Evolutionary conservation across 2,888 invertebrate genomes (phyloP).

Genomic region (Himalopsyche tibetana): DNA sequence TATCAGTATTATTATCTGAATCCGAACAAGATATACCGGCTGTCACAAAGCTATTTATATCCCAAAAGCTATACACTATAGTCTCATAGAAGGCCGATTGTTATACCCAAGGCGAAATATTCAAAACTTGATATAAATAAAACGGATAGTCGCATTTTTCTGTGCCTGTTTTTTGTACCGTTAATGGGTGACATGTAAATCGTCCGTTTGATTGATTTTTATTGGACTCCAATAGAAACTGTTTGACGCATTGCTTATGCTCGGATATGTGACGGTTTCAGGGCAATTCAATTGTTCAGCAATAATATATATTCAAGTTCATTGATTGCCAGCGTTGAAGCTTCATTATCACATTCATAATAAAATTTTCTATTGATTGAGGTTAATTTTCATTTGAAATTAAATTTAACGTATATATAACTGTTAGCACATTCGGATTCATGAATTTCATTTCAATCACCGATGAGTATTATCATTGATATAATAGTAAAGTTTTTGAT

Average conservation of each 20-base stretch:
- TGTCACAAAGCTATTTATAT: constrained; percentile 21
- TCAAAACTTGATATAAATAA: not conserved
- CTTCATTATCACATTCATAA: too few relatives aligned
- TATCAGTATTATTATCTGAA: too few relatives aligned
- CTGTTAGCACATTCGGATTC: too few relatives aligned
- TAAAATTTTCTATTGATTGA: too few relatives aligned
- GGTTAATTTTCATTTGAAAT: too few relatives aligned
- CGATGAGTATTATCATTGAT: too few relatives aligned
- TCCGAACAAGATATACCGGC: not conserved
- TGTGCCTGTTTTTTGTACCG: constrained; percentile 46
- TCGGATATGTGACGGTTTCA: constrained; percentile 7
- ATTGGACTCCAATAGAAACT: constrained; percentile 45
- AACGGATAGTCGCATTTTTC: constrained; percentile 5
- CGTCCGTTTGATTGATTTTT: constrained; percentile 57
- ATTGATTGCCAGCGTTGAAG: too few relatives aligned
- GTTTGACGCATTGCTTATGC: constrained; percentile 4
- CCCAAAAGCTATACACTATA: not conserved
- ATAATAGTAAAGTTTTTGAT: too few relatives aligned
- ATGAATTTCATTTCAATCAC: too few relatives aligned
- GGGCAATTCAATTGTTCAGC: not conserved
- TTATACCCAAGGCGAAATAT: constrained; percentile 30
- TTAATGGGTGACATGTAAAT: constrained; percentile 55
- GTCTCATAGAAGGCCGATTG: not conserved
- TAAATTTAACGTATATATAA: too few relatives aligned
- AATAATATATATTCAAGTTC: too few relatives aligned